Evolutionary conservation across 2,888 invertebrate species (phyloP).

Genomic region (Gortyna flavago): DNA sequence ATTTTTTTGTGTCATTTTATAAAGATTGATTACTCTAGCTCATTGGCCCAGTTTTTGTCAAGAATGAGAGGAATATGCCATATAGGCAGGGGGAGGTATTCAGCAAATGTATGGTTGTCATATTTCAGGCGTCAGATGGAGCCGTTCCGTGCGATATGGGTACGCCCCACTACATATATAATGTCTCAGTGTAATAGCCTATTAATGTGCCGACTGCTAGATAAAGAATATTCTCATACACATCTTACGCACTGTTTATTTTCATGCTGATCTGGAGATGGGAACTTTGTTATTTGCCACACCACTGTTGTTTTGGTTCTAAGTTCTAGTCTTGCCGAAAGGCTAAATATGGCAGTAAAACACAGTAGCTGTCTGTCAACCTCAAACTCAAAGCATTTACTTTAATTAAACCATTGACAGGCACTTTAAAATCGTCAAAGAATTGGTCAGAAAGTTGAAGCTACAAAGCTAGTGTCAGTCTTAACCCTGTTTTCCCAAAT

Average conservation of each 20-base stretch:
- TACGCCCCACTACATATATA: conserved; percentile 56
- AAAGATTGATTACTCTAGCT: background rate
- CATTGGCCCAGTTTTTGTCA: conserved; percentile 14
- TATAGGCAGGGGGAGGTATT: conserved; percentile 37
- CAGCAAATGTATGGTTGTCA: conserved; percentile 60
- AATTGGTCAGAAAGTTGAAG: background rate
- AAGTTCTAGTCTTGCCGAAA: background rate
- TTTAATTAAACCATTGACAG: background rate
- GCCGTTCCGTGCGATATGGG: conserved; percentile 44
- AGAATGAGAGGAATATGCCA: conserved; percentile 17
- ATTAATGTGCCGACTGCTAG: conserved; percentile 56
- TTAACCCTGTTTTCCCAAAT: background rate
- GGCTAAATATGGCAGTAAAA: background rate
- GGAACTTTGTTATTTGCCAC: background rate
- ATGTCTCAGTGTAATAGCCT: conserved; percentile 59
- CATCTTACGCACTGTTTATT: conserved; percentile 9
- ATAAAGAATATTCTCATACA: conserved; percentile 31
- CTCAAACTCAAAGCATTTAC: background rate
- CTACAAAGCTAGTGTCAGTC: background rate
- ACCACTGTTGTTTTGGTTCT: background rate
- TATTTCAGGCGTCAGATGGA: conserved; percentile 66
- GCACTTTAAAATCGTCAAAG: background rate
- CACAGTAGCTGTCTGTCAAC: no score
- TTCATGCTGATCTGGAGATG: conserved; percentile 10
- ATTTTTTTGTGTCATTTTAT: conserved; percentile 13